Evolutionary conservation across 2,797 vertebrate species (phyloP).

Genomic region (Rhinophrynus dorsalis): DNA sequence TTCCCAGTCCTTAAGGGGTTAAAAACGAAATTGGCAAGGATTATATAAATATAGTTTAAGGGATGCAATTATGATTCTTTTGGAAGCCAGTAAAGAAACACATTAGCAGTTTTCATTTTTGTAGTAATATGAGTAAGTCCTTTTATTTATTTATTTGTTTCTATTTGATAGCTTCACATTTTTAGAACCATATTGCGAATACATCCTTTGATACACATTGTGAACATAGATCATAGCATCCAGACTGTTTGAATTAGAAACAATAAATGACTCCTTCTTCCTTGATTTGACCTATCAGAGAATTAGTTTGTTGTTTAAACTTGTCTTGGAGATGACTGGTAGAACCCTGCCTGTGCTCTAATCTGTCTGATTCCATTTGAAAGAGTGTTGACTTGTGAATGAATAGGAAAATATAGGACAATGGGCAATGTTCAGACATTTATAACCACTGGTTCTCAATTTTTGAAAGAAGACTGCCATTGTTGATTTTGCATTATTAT

Average conservation of each 20-base stretch:
- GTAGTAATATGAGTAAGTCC: too few species aligned
- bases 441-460: background rate
- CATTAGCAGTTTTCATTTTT: too few species aligned
- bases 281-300: conserved; percentile 26
- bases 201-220: conserved; percentile 6
- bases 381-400: conserved; percentile 44
- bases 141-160: too few species aligned
- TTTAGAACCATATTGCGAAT: background rate
- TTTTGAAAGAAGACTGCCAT: conserved; percentile 7
- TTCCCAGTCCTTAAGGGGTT: too few species aligned
- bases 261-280: conserved; percentile 21
- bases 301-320: conserved; percentile 31
- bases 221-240: conserved; percentile 1
- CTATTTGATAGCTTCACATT: too few species aligned
- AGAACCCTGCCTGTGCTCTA: conserved; percentile 6
- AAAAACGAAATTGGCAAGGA: too few species aligned
- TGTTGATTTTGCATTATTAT: conserved; percentile 33
- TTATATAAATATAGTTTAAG: too few species aligned
- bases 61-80: too few species aligned
- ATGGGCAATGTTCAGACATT: conserved; percentile 19
- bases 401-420: conserved; percentile 32
- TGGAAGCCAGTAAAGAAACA: too few species aligned
- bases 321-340: conserved; percentile 31
- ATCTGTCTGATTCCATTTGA: conserved; percentile 45
- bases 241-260: conserved; percentile 42